Conservation (phyloP, 2,797 vertebrate species). For the Aplochiton taeniatus region DNA sequence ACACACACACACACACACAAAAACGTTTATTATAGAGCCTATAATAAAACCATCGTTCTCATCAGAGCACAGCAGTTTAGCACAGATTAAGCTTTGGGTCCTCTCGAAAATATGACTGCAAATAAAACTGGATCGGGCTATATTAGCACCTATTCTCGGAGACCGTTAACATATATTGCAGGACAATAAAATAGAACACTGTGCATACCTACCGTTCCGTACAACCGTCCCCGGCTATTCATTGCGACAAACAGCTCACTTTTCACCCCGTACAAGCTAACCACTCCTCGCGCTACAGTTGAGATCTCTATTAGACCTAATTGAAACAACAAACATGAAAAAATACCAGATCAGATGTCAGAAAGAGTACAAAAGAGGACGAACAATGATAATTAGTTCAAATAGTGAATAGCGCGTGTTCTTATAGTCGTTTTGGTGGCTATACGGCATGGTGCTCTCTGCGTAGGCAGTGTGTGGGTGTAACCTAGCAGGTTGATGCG, state of each 20-base stretch:
- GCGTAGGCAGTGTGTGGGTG: conserved; percentile 58
- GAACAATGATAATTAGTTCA: conserved; percentile 11
- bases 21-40: neutral
- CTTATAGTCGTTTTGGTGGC: neutral
- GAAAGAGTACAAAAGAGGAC: conserved; percentile 13
- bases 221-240: conserved; percentile 90
- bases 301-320: conserved; percentile 94
- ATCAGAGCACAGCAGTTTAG: neutral
- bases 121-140: conserved; percentile 21
- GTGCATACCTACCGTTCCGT: conserved; percentile 89
- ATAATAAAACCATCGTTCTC: neutral
- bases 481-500: conserved; percentile 66
- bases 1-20: no score
- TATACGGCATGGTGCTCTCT: conserved; percentile 19
- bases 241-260: conserved; percentile 90
- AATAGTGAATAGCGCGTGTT: conserved; percentile 3
- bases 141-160: conserved; percentile 26
- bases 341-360: conserved; percentile 43
- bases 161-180: conserved; percentile 30
- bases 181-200: conserved; percentile 52
- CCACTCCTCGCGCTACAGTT: conserved; percentile 91
- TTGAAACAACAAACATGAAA: conserved; percentile 41
- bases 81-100: neutral
- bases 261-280: conserved; percentile 90
- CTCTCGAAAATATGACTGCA: conserved; percentile 29